Evolutionary conservation across 1,140 invertebrate genomes (phyloP), one percentile per base, ranked within the genome.

Genomic region (Drosophila carrolli): DNA sequence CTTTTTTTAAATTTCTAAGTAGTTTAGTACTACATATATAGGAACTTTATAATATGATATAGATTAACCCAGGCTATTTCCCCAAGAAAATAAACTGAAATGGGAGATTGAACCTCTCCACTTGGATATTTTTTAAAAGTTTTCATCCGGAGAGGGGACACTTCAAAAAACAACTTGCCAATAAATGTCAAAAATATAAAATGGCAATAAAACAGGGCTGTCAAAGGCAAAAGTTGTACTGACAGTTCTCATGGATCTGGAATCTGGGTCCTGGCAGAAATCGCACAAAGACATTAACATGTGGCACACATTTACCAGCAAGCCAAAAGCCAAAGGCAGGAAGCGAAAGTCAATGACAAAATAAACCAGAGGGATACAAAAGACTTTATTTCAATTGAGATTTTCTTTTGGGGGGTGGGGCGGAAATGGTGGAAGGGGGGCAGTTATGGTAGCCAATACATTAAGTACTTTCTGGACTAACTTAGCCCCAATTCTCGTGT

Each of bases 171-270:
- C 61, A 75, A 75, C 53, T 75, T 75, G 73, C 73, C 73, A 76
- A 76, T 76, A 77, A 77, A 70, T 78, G 75, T 77, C 63, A 71
- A 77, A 76, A 77, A 77, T 77, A 78, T 70, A 78, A 78, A 72
- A 78, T 60, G 53, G 57, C 75, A 43, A 77, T 76, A 77, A 60
- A 78, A 59, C 73, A 38, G n/a, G 53, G 19, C 75, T 78, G 75
- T 78, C 75, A 78, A 63, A 57, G 65, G 41, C 63, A 71, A 77
- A 77, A 77, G 56, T 78, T 77, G 11, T 51, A 68, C 62, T 76
- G 73, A 59, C 73, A 75, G 46, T 29, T 40, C 16, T 13, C 3
- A 44, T 44, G 43, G 50, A 46, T 35, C 23, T 7, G 19, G 19
- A 4, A 23, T 23, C 23, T 4, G 23, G 16, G 44, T 56, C 19